Conservation (phyloP, 2,113 vertebrate genomes). For the Choloepus hoffmanni region DNA sequence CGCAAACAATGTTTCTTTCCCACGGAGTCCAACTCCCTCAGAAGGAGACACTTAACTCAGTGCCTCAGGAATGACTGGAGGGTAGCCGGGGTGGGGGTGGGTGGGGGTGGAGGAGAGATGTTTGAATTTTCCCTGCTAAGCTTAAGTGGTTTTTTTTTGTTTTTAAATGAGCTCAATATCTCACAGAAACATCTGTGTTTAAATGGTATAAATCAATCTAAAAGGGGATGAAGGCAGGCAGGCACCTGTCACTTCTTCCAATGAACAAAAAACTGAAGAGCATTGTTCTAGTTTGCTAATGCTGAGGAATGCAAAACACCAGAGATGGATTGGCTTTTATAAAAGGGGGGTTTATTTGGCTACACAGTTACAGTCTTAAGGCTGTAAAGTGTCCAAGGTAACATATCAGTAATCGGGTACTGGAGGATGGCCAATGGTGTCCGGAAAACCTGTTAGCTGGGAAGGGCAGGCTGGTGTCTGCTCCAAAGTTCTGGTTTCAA, state of each 20-base stretch:
- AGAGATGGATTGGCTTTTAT: no score
- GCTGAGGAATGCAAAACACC: no score
- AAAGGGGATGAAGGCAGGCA: constrained; percentile 51
- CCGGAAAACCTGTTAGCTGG: no score
- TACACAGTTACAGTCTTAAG: no score
- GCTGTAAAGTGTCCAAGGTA: no score
- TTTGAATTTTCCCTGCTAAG: constrained; percentile 65
- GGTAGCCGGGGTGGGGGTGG: no score
- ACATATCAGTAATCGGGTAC: no score
- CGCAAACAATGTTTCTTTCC: constrained; percentile 75
- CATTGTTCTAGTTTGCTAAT: no score
- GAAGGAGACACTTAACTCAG: constrained; percentile 74
- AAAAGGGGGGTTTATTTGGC: no score
- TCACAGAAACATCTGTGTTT: constrained; percentile 77
- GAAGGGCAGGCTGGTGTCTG: no score
- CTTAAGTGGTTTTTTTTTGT: background rate
- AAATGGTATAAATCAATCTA: constrained; percentile 65
- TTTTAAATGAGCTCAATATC: constrained; percentile 59
- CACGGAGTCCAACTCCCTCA: constrained; percentile 73
- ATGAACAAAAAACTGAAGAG: constrained; percentile 61
- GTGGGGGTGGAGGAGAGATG: background rate
- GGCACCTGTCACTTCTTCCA: constrained; percentile 64
- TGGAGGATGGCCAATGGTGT: no score
- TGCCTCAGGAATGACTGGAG: constrained; percentile 34
- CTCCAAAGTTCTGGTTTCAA: no score